A percentile compares a stretch with the other conserved stretches of the same genome.
phyloP scores from a whole-genome alignment of 2,888 invertebrate species.

The Diabrotica balteata region DNA sequence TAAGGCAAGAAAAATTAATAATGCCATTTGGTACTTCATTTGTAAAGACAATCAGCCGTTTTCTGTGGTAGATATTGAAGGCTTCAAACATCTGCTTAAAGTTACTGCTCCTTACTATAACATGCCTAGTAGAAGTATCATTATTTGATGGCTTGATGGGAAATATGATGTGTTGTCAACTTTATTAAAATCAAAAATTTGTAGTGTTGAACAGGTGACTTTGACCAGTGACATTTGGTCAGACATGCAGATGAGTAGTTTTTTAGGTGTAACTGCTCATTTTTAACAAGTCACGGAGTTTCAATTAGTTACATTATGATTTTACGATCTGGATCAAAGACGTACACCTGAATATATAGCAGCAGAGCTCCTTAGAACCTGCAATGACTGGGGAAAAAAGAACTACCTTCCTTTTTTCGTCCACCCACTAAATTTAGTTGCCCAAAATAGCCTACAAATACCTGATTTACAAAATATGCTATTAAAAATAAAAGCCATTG shows the following conservation, averaged over 20 bases:
- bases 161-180: conserved; percentile 21
- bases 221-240: too few relatives aligned
- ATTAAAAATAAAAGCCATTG: too few relatives aligned
- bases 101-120: conserved; percentile 21
- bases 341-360: not conserved
- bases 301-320: not conserved
- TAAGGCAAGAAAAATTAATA: conserved; percentile 19
- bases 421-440: conserved; percentile 34
- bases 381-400: not conserved
- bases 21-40: conserved; percentile 16
- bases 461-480: not conserved
- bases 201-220: too few relatives aligned
- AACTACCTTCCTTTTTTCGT: conserved; percentile 38
- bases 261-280: not conserved
- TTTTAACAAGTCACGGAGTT: not conserved
- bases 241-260: not conserved
- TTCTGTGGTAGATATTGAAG: conserved; percentile 22
- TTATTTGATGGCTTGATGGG: conserved; percentile 13
- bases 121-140: conserved; percentile 14
- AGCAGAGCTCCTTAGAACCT: not conserved
- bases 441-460: conserved; percentile 16
- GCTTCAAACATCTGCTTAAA: too few relatives aligned
- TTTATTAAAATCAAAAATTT: too few relatives aligned
- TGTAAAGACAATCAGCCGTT: conserved; percentile 20
- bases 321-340: not conserved